Base-by-base conservation (phyloP, 64 coral and sea anemone genomes). In the Montipora cactus region DNA sequence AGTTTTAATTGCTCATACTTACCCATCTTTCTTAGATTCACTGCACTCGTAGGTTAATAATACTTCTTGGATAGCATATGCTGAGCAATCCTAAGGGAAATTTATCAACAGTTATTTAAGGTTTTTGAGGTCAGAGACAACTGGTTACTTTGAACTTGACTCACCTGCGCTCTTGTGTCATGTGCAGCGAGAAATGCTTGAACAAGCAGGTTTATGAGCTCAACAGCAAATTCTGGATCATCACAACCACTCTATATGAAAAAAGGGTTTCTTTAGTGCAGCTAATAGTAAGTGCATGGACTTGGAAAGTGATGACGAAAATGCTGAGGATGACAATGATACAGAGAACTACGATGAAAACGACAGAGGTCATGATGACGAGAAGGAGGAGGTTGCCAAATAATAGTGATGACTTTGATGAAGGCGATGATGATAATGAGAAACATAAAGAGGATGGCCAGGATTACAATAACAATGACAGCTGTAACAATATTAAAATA, bases 21-120 rank as follows among this genome's bases (percentile, higher is more conserved):
- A 97, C 95, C 92, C 89, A 9, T 94, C 89, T 46, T 91, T 90
- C 85, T 83, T 91, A 16, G 95, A 91, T 78, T 99, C 92, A 59
- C 87, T 97, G 23, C 97, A 99, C 28, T 91, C 97, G 22, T 94
- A 99, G 11, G 94, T 90, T 87, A 96, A 89, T 1, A 99, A 73
- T 10, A 96, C 97, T 87, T 99, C 97, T 75, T 99, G 97, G 1
- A 99, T 99, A 13, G 97, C 97, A 87, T 99, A 99, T 2, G 97
- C 97, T 14, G 94, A 99, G 51, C 97, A 99, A 73, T 99, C 97
- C 97, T 99, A 46, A 2, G 55, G 81, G 19, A 70, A 72, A 52
- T 19, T 8, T 48, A 78, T 44, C 68, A 21, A 67, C 68, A 7
- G 37, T 46, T 64, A 37, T 37, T 64, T 14, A 3, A 64, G 59